Conservation (phyloP, 2,797 vertebrate species). For the Natrix natrix region DNA sequence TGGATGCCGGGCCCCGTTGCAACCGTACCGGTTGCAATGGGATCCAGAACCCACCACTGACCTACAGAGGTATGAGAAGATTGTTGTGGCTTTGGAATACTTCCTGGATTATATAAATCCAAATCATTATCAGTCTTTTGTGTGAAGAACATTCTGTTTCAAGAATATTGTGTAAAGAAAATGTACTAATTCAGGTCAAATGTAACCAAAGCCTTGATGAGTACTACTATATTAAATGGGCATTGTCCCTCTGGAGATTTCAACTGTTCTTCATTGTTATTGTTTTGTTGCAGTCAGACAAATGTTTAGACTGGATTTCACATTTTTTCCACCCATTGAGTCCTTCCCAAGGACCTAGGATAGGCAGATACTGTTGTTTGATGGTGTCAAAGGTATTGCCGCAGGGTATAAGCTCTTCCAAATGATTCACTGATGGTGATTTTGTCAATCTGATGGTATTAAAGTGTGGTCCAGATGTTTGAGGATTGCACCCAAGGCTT, state of each 20-base stretch:
- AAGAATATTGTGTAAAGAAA: conserved; percentile 45
- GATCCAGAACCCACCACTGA: too few species aligned
- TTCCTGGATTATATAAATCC: conserved; percentile 53
- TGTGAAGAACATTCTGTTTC: conserved; percentile 39
- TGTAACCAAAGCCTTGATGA: conserved; percentile 8
- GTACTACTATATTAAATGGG: conserved; percentile 24
- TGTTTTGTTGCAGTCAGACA: background rate
- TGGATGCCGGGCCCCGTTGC: too few species aligned
- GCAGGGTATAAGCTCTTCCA: background rate
- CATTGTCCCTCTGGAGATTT: conserved; percentile 42
- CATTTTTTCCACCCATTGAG: background rate
- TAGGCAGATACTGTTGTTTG: background rate
- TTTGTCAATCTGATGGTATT: background rate
- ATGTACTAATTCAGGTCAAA: conserved; percentile 62
- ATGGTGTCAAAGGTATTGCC: background rate
- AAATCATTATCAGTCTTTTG: conserved; percentile 28
- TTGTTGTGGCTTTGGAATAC: conserved; percentile 36
- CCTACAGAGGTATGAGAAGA: background rate
- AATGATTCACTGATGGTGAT: background rate
- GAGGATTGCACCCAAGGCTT: background rate
- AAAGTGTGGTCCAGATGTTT: background rate
- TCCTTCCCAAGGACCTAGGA: background rate
- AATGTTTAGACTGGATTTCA: background rate
- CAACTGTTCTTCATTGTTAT: conserved; percentile 7
- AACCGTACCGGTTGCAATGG: too few species aligned